Evolutionary conservation across 2,888 invertebrate genomes (phyloP).

Genomic region (Ormyrus nitidulus): DNA sequence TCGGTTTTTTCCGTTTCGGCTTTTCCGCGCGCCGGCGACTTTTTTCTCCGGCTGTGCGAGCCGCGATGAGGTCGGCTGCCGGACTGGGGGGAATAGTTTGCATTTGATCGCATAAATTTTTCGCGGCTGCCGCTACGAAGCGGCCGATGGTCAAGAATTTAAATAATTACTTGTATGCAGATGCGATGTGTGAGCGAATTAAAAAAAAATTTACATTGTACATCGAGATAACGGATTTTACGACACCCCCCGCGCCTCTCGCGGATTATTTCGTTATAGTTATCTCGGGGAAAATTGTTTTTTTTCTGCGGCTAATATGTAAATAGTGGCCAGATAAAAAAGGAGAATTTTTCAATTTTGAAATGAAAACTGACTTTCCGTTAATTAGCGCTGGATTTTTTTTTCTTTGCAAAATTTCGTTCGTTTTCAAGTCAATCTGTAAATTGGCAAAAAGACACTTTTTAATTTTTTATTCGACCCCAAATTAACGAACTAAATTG

Average conservation of each 20-base stretch:
- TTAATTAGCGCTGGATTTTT: neutral
- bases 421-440: too few species aligned
- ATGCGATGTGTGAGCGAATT: conserved; percentile 15
- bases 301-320: neutral
- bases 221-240: conserved; percentile 20
- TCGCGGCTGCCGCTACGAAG: neutral
- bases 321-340: too few species aligned
- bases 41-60: neutral
- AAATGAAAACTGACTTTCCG: neutral
- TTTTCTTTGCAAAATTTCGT: too few species aligned
- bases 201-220: conserved; percentile 38
- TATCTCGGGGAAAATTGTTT: neutral
- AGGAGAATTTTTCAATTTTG: too few species aligned
- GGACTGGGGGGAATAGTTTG: conserved; percentile 19
- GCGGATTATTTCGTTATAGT: conserved; percentile 23
- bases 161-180: conserved; percentile 25
- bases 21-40: neutral
- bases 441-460: too few species aligned
- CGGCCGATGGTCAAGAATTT: conserved; percentile 4
- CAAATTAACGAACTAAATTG: too few species aligned
- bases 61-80: neutral
- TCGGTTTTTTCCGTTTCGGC: neutral
- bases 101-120: conserved; percentile 42
- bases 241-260: neutral
- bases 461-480: too few species aligned